Conservation (phyloP, 2,888 invertebrate genomes). For the Patella pellucida region DNA sequence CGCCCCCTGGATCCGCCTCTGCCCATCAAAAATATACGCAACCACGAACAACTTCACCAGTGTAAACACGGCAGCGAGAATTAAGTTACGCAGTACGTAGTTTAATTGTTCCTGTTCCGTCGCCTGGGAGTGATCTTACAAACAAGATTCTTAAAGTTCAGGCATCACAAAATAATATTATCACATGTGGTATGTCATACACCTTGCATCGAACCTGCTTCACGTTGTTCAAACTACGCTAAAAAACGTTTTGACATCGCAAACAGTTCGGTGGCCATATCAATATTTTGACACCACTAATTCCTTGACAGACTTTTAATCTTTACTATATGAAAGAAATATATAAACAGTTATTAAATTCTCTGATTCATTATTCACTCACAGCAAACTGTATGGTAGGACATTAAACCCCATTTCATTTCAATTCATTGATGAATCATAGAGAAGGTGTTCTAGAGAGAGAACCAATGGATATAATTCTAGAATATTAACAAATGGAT, state of each 20-base stretch:
- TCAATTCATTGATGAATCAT: no score
- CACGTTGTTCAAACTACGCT: neutral
- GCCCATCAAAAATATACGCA: constrained; percentile 3
- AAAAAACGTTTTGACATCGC: neutral
- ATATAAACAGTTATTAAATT: no score
- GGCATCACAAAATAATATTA: neutral
- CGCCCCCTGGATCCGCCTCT: no score
- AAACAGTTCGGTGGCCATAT: neutral
- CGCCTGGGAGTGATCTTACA: neutral
- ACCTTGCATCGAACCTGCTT: neutral
- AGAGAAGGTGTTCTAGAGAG: no score
- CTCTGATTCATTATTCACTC: no score
- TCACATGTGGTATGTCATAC: neutral
- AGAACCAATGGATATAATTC: no score
- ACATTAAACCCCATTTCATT: no score
- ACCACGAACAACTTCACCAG: neutral
- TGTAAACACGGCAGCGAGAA: neutral
- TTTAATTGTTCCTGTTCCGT: neutral
- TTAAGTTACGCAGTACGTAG: neutral
- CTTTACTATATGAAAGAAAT: no score
- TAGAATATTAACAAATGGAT: no score
- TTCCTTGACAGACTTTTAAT: no score
- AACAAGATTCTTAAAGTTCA: neutral
- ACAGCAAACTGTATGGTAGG: no score
- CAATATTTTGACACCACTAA: constrained; percentile 6